These are phyloP conservation scores for Luffia ferchaultella DNA, from an alignment of 2,888 invertebrate species.

Conservation along the genomic window DNA sequence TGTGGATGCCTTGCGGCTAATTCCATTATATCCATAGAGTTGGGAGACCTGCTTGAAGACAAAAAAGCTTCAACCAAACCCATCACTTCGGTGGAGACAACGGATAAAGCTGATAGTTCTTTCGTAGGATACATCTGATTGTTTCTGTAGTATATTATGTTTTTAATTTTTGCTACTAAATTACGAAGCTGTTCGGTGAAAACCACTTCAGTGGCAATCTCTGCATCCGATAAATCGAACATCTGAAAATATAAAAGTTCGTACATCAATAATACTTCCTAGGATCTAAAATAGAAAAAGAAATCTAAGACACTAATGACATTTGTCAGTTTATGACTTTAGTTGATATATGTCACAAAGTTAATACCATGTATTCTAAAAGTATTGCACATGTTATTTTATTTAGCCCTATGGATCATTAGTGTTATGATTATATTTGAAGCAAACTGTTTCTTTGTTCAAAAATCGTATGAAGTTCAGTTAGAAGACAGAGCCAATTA, in stretches of 20 bases:
- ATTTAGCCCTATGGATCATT: conserved; percentile 16
- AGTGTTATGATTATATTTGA: conserved; percentile 12
- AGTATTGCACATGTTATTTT: conserved; percentile 12
- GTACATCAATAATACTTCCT: not conserved
- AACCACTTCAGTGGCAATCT: conserved; percentile 71
- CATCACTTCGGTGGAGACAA: conserved; percentile 68
- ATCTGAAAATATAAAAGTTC: conserved; percentile 60
- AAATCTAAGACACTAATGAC: conserved; percentile 17
- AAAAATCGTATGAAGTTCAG: conserved; percentile 20
- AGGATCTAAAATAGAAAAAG: not conserved
- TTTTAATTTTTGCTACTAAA: conserved; percentile 56
- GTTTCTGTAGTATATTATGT: conserved; percentile 50
- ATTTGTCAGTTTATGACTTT: not conserved
- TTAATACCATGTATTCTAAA: not conserved
- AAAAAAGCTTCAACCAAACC: conserved; percentile 69
- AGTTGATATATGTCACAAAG: not conserved
- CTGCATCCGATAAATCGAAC: conserved; percentile 71
- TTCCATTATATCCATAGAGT: conserved; percentile 55
- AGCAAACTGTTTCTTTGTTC: conserved; percentile 15
- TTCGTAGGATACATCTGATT: conserved; percentile 54
- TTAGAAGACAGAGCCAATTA: conserved; percentile 25
- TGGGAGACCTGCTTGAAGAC: conserved; percentile 51
- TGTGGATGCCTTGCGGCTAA: conserved; percentile 50
- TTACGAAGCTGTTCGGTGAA: conserved; percentile 72
- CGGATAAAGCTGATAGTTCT: conserved; percentile 63